Percentiles rank a stretch among this genome's conserved stretches.
Conservation (phyloP, 2,113 vertebrate species). For the Monarcha castaneiventris region DNA sequence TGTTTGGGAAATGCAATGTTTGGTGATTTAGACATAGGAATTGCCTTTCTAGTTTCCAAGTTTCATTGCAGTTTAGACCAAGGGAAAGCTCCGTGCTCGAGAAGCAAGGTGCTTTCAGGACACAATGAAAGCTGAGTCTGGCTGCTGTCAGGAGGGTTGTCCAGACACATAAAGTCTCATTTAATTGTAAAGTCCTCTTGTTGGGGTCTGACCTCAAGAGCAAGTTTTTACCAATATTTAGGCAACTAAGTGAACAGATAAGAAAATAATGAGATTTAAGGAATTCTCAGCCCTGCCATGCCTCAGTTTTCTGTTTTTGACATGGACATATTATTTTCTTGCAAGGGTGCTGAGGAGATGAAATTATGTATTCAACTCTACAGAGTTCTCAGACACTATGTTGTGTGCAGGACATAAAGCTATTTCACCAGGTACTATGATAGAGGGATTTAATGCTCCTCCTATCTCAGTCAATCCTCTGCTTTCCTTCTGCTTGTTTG, state of each 20-base stretch:
- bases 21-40: background rate
- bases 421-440: background rate
- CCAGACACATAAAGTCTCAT: background rate
- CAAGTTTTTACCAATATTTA: background rate
- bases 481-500: conserved; percentile 10
- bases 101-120: background rate
- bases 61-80: background rate
- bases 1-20: background rate
- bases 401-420: background rate
- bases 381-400: background rate
- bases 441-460: background rate
- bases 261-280: background rate
- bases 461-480: background rate
- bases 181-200: background rate
- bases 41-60: background rate
- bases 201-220: background rate
- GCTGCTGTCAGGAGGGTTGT: background rate
- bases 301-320: background rate
- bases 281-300: background rate
- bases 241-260: background rate
- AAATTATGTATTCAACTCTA: background rate
- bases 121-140: background rate
- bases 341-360: background rate
- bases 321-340: background rate
- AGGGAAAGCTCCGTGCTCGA: background rate